Conservation (phyloP, 1,140 invertebrate genomes). For the Diabrotica undecimpunctata region DNA sequence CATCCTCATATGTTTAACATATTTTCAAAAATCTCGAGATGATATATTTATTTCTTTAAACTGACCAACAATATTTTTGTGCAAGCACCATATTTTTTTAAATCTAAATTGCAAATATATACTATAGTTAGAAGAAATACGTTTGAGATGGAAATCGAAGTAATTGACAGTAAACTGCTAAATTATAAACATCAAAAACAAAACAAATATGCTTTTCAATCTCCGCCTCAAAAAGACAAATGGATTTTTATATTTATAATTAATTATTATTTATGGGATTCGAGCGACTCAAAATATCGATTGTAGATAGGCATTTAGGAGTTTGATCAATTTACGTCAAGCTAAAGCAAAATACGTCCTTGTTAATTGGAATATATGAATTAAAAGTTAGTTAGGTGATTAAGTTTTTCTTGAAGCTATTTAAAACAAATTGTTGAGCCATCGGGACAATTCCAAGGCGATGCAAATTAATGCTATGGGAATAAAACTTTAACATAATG, state of each 20-base stretch:
- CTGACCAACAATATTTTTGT: constrained; percentile 20
- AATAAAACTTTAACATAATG: no score
- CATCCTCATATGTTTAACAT: constrained; percentile 1
- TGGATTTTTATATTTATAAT: constrained; percentile 13
- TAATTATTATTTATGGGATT: neutral
- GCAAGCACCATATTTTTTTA: constrained; percentile 20
- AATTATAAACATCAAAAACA: constrained; percentile 9
- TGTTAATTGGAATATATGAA: no score
- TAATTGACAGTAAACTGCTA: neutral
- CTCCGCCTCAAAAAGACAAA: constrained; percentile 12
- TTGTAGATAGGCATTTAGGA: no score
- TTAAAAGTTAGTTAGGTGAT: no score
- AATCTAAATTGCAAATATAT: constrained; percentile 18
- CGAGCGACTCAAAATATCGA: neutral
- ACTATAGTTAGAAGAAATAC: constrained; percentile 15
- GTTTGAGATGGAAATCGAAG: constrained; percentile 18
- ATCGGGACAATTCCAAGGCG: no score
- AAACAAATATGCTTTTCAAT: constrained; percentile 9
- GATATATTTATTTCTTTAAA: constrained; percentile 7
- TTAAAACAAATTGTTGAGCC: no score
- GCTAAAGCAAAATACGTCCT: no score
- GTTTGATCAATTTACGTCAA: no score
- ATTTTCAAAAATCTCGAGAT: constrained; percentile 16
- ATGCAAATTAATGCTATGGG: no score
- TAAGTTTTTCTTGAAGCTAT: no score